These are phyloP conservation scores for Capreolus pygargus DNA, from an alignment of 2,113 vertebrate species.

Conservation along the genomic window DNA sequence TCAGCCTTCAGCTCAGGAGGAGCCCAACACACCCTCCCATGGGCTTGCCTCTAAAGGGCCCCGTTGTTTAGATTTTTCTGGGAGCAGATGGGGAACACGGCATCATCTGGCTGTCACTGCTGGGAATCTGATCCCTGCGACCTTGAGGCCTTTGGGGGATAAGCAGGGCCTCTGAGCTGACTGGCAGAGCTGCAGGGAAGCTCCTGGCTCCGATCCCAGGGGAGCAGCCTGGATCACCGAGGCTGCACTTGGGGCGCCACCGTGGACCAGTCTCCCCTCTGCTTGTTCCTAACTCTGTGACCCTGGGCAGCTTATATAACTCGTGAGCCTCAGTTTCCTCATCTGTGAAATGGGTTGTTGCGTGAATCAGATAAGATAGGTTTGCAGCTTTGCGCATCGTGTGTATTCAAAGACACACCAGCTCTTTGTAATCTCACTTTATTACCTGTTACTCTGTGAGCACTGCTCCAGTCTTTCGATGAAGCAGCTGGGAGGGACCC, in stretches of 20 bases:
- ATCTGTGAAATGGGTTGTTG: neutral
- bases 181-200: neutral
- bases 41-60: neutral
- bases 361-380: rapidly evolving
- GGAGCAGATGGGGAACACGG: neutral
- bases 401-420: rapidly evolving
- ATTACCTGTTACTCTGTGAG: rapidly evolving
- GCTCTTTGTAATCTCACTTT: rapidly evolving
- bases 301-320: neutral
- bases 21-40: rapidly evolving
- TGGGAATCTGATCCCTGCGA: neutral
- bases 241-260: neutral
- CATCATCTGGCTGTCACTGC: neutral
- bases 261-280: neutral
- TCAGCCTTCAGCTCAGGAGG: too few species aligned
- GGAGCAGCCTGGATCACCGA: rapidly evolving
- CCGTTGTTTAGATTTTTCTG: neutral
- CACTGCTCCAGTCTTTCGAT: rapidly evolving
- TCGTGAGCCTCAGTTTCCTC: neutral
- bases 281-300: too few species aligned
- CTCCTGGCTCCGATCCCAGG: rapidly evolving
- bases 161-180: neutral
- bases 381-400: rapidly evolving
- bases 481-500: neutral
- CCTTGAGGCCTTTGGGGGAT: neutral